Evolutionary conservation across 2,888 invertebrate species (phyloP), one percentile per base, ranked within the genome.

Genomic region (Linnaemya tessellans): DNA sequence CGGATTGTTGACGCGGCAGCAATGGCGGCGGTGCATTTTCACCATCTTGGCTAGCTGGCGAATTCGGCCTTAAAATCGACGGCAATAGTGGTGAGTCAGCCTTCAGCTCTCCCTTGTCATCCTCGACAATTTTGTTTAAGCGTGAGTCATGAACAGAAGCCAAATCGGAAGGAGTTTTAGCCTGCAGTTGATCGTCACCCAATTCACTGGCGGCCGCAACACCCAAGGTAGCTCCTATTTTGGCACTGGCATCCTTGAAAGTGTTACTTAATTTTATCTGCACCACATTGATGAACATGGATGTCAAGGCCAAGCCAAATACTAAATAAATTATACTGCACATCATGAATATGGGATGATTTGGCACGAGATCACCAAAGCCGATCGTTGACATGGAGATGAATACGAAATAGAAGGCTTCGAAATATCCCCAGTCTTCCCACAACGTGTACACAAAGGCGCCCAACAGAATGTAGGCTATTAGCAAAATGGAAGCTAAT

Each of bases 381-480:
- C 99, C 99, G 80, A 99, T 98, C 0, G 99, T 99, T 0, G 98
- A 97, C 95, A 98, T 97, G 0, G 98, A 98, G 88, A 99, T 97
- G 91, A 99, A 99, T 5, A 99, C 97, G 91, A 99, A 99, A 92
- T 99, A 99, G 91, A 99, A 98, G 0, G 98, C 96, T 83, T 97
- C 97, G 89, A 98, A 96, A 92, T 97, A 97, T n/a, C 94, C 94
- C 99, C 99, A 99, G 0, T 94, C 93, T 92, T 97, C 97, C 94
- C 96, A 95, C 18, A 95, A 90, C 46, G 94, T 95, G 89, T 97
- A 98, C 0, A 96, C 95, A 0, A 95, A 93, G 0, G 97, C 97
- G 0, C 99, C 99, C 18, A 97, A 92, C 82, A 98, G 94, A 60
- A 99, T 97, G 92, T 99, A 99, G 0, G 95, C 92, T 0, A 98